A percentile compares a stretch with the other conserved stretches of the same genome.
Conservation (phyloP, 64 coral and sea anemone species). For the Platygyra sinensis region DNA sequence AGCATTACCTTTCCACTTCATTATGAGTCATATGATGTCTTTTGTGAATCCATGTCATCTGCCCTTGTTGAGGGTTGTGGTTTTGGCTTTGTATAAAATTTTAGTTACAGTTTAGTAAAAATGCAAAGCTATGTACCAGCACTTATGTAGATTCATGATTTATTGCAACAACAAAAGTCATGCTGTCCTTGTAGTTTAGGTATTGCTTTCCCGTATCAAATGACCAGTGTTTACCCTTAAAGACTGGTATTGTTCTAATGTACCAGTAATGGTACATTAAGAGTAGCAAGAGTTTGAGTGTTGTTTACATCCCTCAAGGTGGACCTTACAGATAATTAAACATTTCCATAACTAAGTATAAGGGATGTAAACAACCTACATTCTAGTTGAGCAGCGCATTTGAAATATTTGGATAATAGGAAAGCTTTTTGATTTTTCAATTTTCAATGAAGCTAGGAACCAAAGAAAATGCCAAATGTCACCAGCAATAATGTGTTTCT, state of each 20-base stretch:
- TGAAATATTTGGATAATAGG: no score
- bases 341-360: no score
- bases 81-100: constrained; percentile 61
- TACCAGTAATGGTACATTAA: neutral
- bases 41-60: constrained; percentile 23
- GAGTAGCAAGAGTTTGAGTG: no score
- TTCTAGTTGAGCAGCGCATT: no score
- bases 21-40: constrained; percentile 39
- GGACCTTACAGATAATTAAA: no score
- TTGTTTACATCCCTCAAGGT: no score
- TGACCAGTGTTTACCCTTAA: neutral
- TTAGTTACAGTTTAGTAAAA: neutral
- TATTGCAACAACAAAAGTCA: neutral
- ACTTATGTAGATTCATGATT: neutral
- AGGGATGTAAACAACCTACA: no score
- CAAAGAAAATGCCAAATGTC: neutral
- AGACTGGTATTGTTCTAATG: neutral
- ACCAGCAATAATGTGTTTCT: neutral
- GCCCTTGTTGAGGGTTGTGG: constrained; percentile 57
- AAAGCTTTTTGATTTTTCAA: no score
- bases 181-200: neutral
- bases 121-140: neutral
- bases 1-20: constrained; percentile 62
- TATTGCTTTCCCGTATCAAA: neutral
- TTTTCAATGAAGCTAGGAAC: no score